Conservation (phyloP, 2,888 invertebrate species). For the Sesia bembeciformis region DNA sequence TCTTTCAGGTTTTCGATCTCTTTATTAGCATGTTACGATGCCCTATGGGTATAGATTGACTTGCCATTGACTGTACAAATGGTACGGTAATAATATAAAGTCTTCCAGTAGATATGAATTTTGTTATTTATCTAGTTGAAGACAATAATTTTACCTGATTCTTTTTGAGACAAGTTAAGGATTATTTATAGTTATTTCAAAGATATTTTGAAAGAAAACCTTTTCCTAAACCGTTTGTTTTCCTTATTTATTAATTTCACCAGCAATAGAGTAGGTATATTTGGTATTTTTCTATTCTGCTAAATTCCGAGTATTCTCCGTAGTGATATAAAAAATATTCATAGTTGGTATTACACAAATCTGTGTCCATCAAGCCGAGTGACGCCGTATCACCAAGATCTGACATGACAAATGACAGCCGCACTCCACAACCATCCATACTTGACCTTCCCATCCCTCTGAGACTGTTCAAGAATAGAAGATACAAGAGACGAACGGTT, state of each 20-base stretch:
- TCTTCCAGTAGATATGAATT: too few relatives aligned
- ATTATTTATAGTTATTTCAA: too few relatives aligned
- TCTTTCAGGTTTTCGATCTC: too few relatives aligned
- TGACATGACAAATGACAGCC: slow-evolving; percentile 64
- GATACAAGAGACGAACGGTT: slow-evolving; percentile 2
- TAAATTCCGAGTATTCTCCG: not conserved
- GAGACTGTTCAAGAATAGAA: slow-evolving; percentile 2
- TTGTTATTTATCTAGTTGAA: not conserved
- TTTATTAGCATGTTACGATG: too few relatives aligned
- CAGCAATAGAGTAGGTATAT: not conserved
- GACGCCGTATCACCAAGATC: slow-evolving; percentile 55
- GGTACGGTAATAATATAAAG: too few relatives aligned
- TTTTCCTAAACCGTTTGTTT: not conserved
- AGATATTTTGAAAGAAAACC: not conserved
- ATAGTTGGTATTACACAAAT: slow-evolving; percentile 56
- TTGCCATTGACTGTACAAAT: too few relatives aligned
- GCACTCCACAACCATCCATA: slow-evolving; percentile 25
- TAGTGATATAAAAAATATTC: slow-evolving; percentile 38
- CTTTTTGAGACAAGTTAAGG: too few relatives aligned
- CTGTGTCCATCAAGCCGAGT: slow-evolving; percentile 52
- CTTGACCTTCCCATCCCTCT: slow-evolving; percentile 18
- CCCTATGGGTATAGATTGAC: too few relatives aligned
- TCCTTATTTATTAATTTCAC: not conserved
- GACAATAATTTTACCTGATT: too few relatives aligned
- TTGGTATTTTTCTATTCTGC: not conserved